A percentile compares a stretch with the other conserved stretches of the same genome.
These are phyloP conservation scores for Microdon myrmicae DNA, from an alignment of 2,888 invertebrate genomes.

Conservation along the genomic window DNA sequence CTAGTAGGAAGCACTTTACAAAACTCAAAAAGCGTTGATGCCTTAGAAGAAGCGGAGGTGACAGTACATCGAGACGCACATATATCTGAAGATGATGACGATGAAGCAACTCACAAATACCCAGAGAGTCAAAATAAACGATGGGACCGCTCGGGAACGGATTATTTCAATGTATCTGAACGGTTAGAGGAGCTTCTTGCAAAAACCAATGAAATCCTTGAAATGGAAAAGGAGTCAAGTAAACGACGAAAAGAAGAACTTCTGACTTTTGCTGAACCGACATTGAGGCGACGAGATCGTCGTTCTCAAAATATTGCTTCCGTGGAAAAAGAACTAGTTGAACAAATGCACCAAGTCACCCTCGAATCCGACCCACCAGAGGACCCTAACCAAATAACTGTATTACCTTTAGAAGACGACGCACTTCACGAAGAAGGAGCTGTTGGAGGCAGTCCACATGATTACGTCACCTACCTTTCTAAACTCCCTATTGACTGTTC, in stretches of 20 bases:
- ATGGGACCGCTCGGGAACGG: conserved; percentile 57
- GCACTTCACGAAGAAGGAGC: conserved; percentile 14
- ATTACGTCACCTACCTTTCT: conserved; percentile 29
- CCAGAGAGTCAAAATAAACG: conserved; percentile 11
- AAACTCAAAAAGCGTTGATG: conserved; percentile 70
- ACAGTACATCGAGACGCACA: conserved; percentile 56
- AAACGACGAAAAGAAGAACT: conserved; percentile 44
- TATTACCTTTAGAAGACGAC: conserved; percentile 26
- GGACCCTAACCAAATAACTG: conserved; percentile 39
- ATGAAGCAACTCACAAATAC: conserved; percentile 30
- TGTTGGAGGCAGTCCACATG: conserved; percentile 22
- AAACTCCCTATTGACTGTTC: conserved; percentile 50
- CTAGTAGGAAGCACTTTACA: conserved; percentile 56
- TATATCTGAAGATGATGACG: conserved; percentile 31
- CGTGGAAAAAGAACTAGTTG: conserved; percentile 41
- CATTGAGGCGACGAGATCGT: conserved; percentile 24
- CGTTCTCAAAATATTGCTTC: conserved; percentile 20
- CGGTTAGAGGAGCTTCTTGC: conserved; percentile 60
- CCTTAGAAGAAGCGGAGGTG: conserved; percentile 58
- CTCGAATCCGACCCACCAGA: conserved; percentile 14
- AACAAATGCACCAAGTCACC: conserved; percentile 35
- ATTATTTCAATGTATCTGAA: conserved; percentile 60
- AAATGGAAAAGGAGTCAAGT: conserved; percentile 59
- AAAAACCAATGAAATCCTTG: conserved; percentile 63
- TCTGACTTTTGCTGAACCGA: conserved; percentile 42